Evolutionary conservation across 2,888 invertebrate genomes (phyloP).

Genomic region (Lasioglossum pauxillum): DNA sequence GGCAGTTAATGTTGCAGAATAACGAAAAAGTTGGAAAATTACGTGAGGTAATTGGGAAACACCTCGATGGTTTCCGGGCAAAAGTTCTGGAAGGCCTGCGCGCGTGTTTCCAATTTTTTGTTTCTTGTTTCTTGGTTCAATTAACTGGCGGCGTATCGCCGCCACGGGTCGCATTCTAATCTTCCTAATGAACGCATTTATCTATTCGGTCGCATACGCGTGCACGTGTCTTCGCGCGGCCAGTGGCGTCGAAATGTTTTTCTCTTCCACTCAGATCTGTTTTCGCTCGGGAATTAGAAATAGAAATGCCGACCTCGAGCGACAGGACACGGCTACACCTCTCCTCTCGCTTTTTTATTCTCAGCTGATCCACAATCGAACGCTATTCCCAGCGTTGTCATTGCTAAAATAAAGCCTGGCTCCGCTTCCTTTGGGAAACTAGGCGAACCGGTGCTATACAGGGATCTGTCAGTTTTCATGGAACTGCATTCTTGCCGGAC

Average conservation of each 20-base stretch:
- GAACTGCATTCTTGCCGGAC: not conserved
- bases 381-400: not conserved
- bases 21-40: not conserved
- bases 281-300: conserved; percentile 55
- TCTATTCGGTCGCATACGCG: conserved; percentile 42
- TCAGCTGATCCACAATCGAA: not conserved
- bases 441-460: not conserved
- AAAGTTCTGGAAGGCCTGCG: not conserved
- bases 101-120: not conserved
- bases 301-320: conserved; percentile 22
- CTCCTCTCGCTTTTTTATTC: conserved; percentile 17
- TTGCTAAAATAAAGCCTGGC: not conserved
- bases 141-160: conserved; percentile 11
- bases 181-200: conserved; percentile 38
- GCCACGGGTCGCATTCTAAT: conserved; percentile 33
- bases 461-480: not conserved
- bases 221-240: conserved; percentile 26
- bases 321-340: conserved; percentile 9
- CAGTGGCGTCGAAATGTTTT: conserved; percentile 30
- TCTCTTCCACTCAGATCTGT: conserved; percentile 27
- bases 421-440: not conserved
- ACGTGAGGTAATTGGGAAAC: not conserved
- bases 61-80: not conserved
- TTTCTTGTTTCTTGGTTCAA: not conserved
- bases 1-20: not conserved